Evolutionary conservation across 2,888 invertebrate genomes (phyloP).

Genomic region (Athalia cordata): DNA sequence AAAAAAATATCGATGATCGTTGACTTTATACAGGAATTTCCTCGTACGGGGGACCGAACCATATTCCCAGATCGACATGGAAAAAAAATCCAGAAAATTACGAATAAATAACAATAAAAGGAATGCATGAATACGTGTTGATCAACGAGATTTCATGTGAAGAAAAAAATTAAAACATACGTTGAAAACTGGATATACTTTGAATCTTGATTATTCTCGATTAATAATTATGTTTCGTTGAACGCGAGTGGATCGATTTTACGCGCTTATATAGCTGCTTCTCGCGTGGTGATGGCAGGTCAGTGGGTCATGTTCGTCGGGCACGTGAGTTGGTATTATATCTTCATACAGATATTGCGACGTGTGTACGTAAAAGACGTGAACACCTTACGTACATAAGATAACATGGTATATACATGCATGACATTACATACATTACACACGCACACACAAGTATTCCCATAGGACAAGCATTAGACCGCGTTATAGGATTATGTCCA

Average conservation of each 20-base stretch:
- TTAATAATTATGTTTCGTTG: slow-evolving; percentile 40
- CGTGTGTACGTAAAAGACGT: slow-evolving; percentile 1
- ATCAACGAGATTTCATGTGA: background rate
- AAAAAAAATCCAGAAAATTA: no score
- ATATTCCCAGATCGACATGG: no score
- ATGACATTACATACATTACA: slow-evolving; percentile 10
- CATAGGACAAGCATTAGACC: background rate
- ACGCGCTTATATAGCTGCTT: slow-evolving; percentile 26
- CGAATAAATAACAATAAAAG: background rate
- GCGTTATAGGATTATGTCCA: no score
- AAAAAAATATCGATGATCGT: background rate
- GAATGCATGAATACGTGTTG: background rate
- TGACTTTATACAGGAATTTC: no score
- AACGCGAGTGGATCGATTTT: slow-evolving; percentile 41
- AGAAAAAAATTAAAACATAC: background rate
- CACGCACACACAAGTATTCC: background rate
- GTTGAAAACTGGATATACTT: slow-evolving; percentile 12
- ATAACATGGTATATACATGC: background rate
- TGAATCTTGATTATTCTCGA: slow-evolving; percentile 34
- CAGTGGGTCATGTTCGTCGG: slow-evolving; percentile 40
- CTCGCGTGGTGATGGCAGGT: slow-evolving; percentile 40
- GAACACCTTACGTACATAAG: slow-evolving; percentile 37
- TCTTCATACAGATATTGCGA: slow-evolving; percentile 9
- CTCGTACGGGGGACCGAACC: no score
- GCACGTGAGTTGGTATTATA: slow-evolving; percentile 20